Conservation (phyloP, 2,888 invertebrate species). For the Selenia dentaria region DNA sequence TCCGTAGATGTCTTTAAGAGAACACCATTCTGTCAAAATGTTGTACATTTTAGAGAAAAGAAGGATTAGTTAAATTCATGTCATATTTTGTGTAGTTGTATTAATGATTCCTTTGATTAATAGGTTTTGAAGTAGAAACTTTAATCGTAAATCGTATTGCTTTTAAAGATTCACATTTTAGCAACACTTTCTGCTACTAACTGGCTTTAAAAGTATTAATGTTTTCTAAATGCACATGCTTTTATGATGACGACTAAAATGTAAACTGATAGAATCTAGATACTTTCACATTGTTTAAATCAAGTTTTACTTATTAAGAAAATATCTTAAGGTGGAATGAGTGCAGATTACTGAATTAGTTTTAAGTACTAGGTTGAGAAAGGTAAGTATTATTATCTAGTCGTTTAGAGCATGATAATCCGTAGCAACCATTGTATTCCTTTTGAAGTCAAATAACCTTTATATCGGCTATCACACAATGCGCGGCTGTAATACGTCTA, state of each 20-base stretch:
- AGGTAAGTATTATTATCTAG: too few species aligned
- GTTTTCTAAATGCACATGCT: constrained; percentile 12
- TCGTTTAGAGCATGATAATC: too few species aligned
- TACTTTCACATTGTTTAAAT: too few species aligned
- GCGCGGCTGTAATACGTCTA: neutral
- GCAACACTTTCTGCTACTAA: constrained; percentile 4
- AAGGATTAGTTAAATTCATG: neutral
- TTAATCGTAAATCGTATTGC: neutral
- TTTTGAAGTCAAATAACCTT: constrained; percentile 2
- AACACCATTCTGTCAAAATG: neutral
- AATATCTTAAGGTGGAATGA: too few species aligned
- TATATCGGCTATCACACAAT: neutral
- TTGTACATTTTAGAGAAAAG: neutral
- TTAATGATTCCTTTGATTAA: constrained; percentile 20
- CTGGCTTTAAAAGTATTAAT: constrained; percentile 6
- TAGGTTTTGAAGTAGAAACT: constrained; percentile 14
- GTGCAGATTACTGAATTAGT: too few species aligned
- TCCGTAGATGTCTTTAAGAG: constrained; percentile 25
- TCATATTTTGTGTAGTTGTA: neutral
- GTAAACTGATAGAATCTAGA: too few species aligned
- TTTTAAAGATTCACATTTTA: constrained; percentile 3
- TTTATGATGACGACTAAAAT: constrained; percentile 17
- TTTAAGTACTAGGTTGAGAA: too few species aligned
- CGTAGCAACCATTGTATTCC: constrained; percentile 1
- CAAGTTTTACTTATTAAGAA: too few species aligned